These are phyloP conservation scores for Myrmecobius fasciatus DNA, from an alignment of 2,113 vertebrate species.

Conservation along the genomic window DNA sequence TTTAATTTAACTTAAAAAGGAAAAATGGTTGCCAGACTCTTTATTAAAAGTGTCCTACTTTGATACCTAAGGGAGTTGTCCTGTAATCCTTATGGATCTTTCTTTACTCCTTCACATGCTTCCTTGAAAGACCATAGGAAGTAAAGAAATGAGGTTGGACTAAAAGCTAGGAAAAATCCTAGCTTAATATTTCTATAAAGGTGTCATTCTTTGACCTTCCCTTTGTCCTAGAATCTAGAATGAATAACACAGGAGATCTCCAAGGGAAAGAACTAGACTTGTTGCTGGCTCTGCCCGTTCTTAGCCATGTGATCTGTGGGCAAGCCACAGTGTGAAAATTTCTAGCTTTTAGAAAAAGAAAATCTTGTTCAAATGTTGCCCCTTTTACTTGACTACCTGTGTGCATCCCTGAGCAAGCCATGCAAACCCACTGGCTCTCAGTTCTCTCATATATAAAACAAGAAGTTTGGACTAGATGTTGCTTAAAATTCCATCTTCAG, in stretches of 20 bases:
- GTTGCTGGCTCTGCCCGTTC: not conserved
- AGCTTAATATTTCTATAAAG: not conserved
- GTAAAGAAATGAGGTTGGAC: not conserved
- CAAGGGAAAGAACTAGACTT: not conserved
- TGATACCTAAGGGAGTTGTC: not conserved
- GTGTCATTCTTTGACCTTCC: not conserved
- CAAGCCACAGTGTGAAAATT: not conserved
- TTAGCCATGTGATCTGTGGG: not conserved
- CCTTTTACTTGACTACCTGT: not conserved
- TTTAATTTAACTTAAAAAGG: not conserved
- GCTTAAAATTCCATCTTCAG: not conserved
- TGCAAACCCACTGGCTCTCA: not conserved
- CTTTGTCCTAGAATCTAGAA: not conserved
- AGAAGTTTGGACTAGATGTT: not conserved
- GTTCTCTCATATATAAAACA: not conserved
- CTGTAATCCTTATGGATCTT: not conserved
- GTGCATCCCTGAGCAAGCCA: not conserved
- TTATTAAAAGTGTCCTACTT: not conserved
- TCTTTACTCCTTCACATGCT: not conserved
- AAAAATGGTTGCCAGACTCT: not conserved
- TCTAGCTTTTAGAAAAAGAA: not conserved
- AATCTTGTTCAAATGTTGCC: not conserved
- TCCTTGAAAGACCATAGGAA: not conserved
- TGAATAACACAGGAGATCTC: not conserved
- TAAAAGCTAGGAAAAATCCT: not conserved